Percentiles rank a stretch among this genome's conserved stretches.
phyloP scores from a whole-genome alignment of 1,140 invertebrate species.

The Chrysopa pallens region DNA sequence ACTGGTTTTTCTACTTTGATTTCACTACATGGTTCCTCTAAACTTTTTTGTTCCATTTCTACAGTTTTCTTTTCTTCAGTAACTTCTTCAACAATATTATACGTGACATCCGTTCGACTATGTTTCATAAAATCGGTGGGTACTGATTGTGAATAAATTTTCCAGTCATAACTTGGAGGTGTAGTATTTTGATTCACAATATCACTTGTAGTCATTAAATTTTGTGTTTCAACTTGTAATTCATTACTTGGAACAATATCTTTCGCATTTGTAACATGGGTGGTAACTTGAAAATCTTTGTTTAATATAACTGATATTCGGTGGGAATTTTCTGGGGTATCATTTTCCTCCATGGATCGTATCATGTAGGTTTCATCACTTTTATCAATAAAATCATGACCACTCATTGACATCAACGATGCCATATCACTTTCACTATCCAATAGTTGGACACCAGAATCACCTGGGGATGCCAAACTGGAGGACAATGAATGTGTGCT shows the following conservation, averaged over 20 bases:
- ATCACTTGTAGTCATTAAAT: constrained; percentile 27
- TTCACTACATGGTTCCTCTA: no score
- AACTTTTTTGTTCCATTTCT: no score
- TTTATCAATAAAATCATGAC: constrained; percentile 10
- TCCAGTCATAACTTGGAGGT: background rate
- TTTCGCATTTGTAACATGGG: background rate
- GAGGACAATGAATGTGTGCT: constrained; percentile 16
- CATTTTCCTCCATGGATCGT: background rate
- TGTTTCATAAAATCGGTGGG: no score
- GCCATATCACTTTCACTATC: constrained; percentile 33
- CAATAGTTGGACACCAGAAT: constrained; percentile 29
- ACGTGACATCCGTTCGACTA: no score
- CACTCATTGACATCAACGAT: constrained; percentile 26
- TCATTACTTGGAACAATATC: background rate
- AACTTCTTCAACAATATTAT: no score
- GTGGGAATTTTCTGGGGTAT: background rate
- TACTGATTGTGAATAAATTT: no score
- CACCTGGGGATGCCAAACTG: constrained; percentile 21
- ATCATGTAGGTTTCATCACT: constrained; percentile 1
- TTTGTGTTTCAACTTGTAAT: constrained; percentile 8
- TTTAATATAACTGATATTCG: background rate
- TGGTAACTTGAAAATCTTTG: background rate
- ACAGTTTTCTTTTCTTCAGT: no score
- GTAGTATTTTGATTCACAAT: constrained; percentile 37
- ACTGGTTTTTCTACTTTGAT: no score